Evolutionary conservation across 2,113 vertebrate genomes (phyloP).

Genomic region (Zingel zingel): DNA sequence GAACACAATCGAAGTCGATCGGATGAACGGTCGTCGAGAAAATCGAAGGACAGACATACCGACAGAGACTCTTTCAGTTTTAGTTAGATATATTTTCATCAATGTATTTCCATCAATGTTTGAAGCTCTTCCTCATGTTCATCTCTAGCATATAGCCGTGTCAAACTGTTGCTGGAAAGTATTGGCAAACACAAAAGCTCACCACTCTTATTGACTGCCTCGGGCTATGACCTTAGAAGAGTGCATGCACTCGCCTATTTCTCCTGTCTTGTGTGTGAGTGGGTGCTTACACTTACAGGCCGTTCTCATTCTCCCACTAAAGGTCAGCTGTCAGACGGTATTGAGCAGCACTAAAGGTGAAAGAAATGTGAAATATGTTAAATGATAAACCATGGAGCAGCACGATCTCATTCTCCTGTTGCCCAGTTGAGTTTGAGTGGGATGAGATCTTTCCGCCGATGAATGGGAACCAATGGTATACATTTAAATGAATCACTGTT

Average conservation of each 20-base stretch:
- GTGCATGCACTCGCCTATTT: conserved; percentile 41
- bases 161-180: conserved; percentile 38
- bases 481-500: background rate
- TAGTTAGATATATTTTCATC: background rate
- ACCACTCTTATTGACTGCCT: conserved; percentile 68
- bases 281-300: conserved; percentile 73
- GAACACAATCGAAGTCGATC: too few species aligned
- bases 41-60: too few species aligned
- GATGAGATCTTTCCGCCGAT: conserved; percentile 23
- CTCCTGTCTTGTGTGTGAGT: conserved; percentile 43
- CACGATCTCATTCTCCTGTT: conserved; percentile 5
- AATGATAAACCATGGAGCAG: conserved; percentile 65
- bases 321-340: conserved; percentile 85
- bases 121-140: conserved; percentile 31
- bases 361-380: conserved; percentile 76
- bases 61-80: too few species aligned
- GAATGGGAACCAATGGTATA: background rate
- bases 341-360: conserved; percentile 83
- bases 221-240: conserved; percentile 65
- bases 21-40: too few species aligned
- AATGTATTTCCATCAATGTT: background rate
- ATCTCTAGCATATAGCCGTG: conserved; percentile 12
- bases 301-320: conserved; percentile 75
- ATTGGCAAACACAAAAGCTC: conserved; percentile 71
- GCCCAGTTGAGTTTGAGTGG: conserved; percentile 16